Conservation (phyloP, 2,797 vertebrate species). For the Oreonectes daqikongensis region DNA sequence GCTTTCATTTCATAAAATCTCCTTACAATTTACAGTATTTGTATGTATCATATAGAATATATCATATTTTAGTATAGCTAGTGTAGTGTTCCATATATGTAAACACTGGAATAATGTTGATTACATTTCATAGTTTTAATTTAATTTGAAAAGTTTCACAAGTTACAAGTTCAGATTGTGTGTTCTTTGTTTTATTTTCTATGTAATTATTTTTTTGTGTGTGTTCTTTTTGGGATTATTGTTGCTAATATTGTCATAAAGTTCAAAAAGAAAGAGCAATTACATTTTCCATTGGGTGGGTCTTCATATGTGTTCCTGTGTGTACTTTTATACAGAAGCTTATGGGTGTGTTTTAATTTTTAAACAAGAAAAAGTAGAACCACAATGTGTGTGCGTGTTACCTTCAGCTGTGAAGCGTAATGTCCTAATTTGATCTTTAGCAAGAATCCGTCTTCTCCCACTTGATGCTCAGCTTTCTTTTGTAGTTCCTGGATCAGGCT, state of each 20-base stretch:
- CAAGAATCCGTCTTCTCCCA: conserved; percentile 92
- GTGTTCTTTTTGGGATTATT: background rate
- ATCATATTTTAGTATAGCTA: too few relatives aligned
- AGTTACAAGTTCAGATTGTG: too few relatives aligned
- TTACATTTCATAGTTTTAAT: too few relatives aligned
- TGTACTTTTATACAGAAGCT: conserved; percentile 11
- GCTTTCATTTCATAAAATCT: background rate
- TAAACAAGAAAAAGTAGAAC: conserved; percentile 28
- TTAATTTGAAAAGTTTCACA: too few relatives aligned
- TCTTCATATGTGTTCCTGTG: background rate
- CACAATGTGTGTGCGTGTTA: conserved; percentile 41
- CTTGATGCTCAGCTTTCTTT: conserved; percentile 94
- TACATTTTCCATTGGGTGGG: background rate
- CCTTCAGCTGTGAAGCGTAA: conserved; percentile 94
- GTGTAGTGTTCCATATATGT: too few relatives aligned
- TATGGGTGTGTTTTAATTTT: background rate
- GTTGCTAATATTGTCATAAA: background rate
- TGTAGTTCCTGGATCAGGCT: conserved; percentile 88
- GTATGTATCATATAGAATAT: too few relatives aligned
- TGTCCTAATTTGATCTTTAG: conserved; percentile 97
- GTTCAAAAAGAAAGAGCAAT: background rate
- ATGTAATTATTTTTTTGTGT: background rate
- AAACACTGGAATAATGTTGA: too few relatives aligned
- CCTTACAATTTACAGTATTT: background rate
- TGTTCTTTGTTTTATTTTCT: background rate